Evolutionary conservation across 2,888 invertebrate species (phyloP), one percentile per base, ranked within the genome.

Genomic region (Herminia tarsipennalis): DNA sequence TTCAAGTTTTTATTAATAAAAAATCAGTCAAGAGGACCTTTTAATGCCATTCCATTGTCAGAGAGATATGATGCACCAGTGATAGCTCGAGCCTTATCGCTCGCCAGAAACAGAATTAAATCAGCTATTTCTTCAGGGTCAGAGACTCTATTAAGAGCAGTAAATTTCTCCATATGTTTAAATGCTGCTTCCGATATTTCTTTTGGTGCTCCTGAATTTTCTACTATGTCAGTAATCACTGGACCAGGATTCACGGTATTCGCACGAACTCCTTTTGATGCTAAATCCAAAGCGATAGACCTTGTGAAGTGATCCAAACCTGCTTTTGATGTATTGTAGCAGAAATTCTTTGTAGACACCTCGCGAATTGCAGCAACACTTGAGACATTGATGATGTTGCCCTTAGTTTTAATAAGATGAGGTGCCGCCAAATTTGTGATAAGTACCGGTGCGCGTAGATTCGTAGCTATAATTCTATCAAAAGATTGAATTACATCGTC

Each of bases 221-320:
- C 1, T 32, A 2, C 12, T 9, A 20, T 20, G 20, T 32, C 32
- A 8, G 32, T 32, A 5, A 1, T n/a, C 0, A 50, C 66, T 0
- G 55, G 51, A 3, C 68, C 70, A 8, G 70, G 68, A 28, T 64
- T 68, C 0, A 70, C 56, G 3, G 55, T 33, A 30, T 73, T 70
- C 0, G 25, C 39, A 13, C 39, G 14, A 17, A 39, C 24, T n/a
- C 39, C 39, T 30, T 32, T 39, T 9, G 45, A 12, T 2, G 21
- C 30, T 5, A 39, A 29, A 16, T 38, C 33, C 2, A 38, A 39
- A 9, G 39, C 30, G 12, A 32, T 10, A 5, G 30, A 30, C n/a
- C 39, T 30, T 8, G 38, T 30, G n/a, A 39, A 39, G 16, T 39
- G 38, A 22, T 39, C 38, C 10, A 37, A 30, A 6, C 44, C 39